Base-by-base conservation (phyloP, 2,888 invertebrate genomes). In the Crocallis elinguaria region DNA sequence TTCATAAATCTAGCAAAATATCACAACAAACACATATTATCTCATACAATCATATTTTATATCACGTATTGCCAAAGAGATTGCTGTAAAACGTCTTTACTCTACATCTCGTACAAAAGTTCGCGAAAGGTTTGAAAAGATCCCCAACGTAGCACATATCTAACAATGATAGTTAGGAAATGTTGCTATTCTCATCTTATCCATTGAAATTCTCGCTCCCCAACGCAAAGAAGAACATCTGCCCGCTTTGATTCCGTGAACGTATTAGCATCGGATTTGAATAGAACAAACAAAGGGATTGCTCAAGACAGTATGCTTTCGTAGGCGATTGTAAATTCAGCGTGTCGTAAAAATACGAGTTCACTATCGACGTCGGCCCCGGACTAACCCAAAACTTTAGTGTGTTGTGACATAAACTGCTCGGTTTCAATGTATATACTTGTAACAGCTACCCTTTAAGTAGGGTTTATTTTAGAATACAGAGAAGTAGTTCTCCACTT, bases 241-340 rank as follows among this genome's bases (percentile, higher is more conserved):
- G 84, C 80, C 83, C 81, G 82, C 86, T 88, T 86, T 87, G 88
- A 88, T 89, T 88, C 86, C 75, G 80, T 81, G 77, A 85, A 86
- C 85, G 87, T 88, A 88, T 88, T 90, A 88, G 88, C 88, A 89
- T 89, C 82, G 83, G 76, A 90, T 90, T 90, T 90, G 90, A 90
- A 90, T 90, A 88, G 88, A 84, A 90, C 90, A 89, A 89, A 89
- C 88, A 89, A 90, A 88, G 86, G 90, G 88, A 86, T 88, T 88
- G 86, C 77, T 86, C 85, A 76, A 88, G 89, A 86, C 86, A 83
- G 78, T 86, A 78, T 86, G 88, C 87, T 87, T 88, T 89, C 87
- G 88, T 84, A 88, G 88, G 88, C 88, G 84, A 86, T 89, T 88
- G 87, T 87, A 82, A 85, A 88, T 85, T 87, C 86, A 84, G 81